Conservation (phyloP, 2,888 invertebrate genomes). For the Dryobota labecula region DNA sequence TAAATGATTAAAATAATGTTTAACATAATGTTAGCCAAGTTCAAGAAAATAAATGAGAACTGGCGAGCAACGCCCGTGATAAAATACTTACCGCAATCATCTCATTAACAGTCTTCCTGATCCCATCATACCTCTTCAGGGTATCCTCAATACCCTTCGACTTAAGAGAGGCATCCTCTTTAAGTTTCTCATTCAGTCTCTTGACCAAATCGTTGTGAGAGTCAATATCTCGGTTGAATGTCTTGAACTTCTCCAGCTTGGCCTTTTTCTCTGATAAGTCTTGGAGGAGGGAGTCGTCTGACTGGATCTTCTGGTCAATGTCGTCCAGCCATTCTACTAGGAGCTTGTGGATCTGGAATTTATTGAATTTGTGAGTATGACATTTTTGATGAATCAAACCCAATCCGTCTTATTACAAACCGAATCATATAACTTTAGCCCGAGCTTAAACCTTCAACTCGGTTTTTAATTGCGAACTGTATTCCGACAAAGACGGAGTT, state of each 20-base stretch:
- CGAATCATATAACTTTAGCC: too few relatives aligned
- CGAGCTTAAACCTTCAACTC: too few relatives aligned
- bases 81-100: slow-evolving; percentile 91
- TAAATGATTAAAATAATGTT: too few relatives aligned
- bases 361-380: background rate
- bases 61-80: too few relatives aligned
- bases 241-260: slow-evolving; percentile 96
- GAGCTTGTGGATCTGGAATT: slow-evolving; percentile 92
- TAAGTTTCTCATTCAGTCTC: slow-evolving; percentile 93
- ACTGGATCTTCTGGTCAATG: slow-evolving; percentile 95
- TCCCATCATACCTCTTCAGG: slow-evolving; percentile 92
- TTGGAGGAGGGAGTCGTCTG: slow-evolving; percentile 93
- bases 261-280: slow-evolving; percentile 98
- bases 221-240: slow-evolving; percentile 95
- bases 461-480: too few relatives aligned
- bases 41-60: too few relatives aligned
- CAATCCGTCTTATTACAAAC: too few relatives aligned
- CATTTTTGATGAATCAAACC: too few relatives aligned
- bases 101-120: slow-evolving; percentile 92
- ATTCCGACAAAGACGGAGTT: too few relatives aligned
- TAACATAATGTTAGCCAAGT: too few relatives aligned
- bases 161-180: slow-evolving; percentile 92
- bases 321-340: slow-evolving; percentile 97
- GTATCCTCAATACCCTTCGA: slow-evolving; percentile 93
- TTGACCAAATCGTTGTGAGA: slow-evolving; percentile 95